Evolutionary conservation across 2,113 vertebrate genomes (phyloP).

Genomic region (Sclerurus mexicanus): DNA sequence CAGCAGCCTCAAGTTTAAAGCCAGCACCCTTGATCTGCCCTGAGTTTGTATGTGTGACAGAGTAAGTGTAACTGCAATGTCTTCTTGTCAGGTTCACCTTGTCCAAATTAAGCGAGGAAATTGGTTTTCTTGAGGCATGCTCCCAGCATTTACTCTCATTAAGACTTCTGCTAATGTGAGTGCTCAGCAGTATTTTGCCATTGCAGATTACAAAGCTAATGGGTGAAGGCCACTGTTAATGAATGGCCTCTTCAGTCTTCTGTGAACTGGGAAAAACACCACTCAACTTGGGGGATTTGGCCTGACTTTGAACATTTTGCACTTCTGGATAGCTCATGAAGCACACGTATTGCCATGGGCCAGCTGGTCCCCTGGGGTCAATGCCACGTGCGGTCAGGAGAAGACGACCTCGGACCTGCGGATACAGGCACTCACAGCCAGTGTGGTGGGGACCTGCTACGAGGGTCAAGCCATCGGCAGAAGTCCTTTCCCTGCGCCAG

Average conservation of each 20-base stretch:
- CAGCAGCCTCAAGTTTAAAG: background rate
- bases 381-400: fast-evolving
- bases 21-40: background rate
- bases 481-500: background rate
- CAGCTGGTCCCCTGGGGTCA: fast-evolving
- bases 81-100: conserved; percentile 26
- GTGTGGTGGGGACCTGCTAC: fast-evolving
- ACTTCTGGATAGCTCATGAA: background rate
- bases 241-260: background rate
- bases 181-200: conserved; percentile 22
- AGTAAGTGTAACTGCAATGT: background rate
- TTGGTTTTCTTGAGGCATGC: background rate
- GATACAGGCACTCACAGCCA: background rate
- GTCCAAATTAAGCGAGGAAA: conserved; percentile 16
- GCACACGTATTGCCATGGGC: fast-evolving
- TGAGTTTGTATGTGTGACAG: background rate
- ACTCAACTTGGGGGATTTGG: background rate
- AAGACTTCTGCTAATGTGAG: conserved; percentile 21
- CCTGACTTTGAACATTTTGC: background rate
- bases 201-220: background rate
- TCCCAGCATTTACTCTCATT: conserved; percentile 31
- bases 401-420: fast-evolving
- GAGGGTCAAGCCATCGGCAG: background rate
- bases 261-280: background rate
- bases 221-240: background rate